These are phyloP conservation scores for Graptemys geographica DNA, from an alignment of 2,797 vertebrate species.

Conservation along the genomic window DNA sequence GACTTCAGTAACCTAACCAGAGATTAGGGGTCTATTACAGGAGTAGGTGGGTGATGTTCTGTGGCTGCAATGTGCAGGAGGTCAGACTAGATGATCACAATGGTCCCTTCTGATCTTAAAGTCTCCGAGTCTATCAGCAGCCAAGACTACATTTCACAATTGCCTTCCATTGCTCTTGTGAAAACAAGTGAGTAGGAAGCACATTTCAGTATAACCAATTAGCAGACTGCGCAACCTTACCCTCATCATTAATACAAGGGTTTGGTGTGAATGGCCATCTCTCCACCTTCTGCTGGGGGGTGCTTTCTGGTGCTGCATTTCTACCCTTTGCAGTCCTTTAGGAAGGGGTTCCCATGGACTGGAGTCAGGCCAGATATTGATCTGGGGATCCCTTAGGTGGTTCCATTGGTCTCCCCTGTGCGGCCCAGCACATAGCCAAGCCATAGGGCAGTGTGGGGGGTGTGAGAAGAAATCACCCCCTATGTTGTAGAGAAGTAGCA, in stretches of 20 bases:
- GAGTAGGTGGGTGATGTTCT: too few relatives aligned
- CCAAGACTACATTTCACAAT: slow-evolving; percentile 62
- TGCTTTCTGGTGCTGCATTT: background rate
- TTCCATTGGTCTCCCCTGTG: background rate
- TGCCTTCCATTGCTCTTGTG: slow-evolving; percentile 63
- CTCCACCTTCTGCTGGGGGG: background rate
- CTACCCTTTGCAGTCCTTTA: background rate
- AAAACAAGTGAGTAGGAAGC: slow-evolving; percentile 71
- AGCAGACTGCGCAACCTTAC: slow-evolving; percentile 55
- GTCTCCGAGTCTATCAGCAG: background rate
- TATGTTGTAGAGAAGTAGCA: background rate
- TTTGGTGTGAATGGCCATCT: background rate
- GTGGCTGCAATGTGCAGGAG: too few relatives aligned
- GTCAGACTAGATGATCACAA: too few relatives aligned
- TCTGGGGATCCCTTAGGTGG: background rate
- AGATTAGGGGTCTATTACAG: too few relatives aligned
- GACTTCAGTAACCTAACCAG: too few relatives aligned
- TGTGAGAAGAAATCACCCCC: background rate
- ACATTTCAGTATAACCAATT: slow-evolving; percentile 58
- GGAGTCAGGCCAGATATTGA: background rate
- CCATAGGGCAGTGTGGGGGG: background rate
- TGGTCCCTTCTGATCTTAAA: too few relatives aligned
- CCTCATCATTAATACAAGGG: slow-evolving; percentile 43
- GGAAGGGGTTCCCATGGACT: background rate
- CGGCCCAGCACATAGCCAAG: background rate